A percentile compares a stretch with the other conserved stretches of the same genome.
Evolutionary conservation across 2,797 vertebrate genomes (phyloP).

Genomic region (Otus scops): DNA sequence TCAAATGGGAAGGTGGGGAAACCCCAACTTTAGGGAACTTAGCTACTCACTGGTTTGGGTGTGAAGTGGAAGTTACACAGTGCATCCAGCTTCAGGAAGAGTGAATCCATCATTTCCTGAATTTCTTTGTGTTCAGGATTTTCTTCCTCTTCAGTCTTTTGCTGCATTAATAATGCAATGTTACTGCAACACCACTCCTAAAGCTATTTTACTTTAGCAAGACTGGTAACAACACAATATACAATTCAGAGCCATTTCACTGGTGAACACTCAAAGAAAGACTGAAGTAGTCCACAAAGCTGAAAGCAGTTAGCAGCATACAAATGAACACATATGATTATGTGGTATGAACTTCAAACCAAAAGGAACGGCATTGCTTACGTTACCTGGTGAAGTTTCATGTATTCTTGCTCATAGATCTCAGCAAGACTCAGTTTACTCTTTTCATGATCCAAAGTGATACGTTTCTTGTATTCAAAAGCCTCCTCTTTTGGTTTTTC

Average conservation of each 20-base stretch:
- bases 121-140: conserved; percentile 93
- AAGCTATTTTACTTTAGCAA: not conserved
- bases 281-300: not conserved
- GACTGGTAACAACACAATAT: not conserved
- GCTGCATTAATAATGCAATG: conserved; percentile 65
- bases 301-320: not conserved
- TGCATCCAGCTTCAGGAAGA: conserved; percentile 93
- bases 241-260: not conserved
- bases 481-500: conserved; percentile 93
- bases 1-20: fast-evolving
- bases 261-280: not conserved
- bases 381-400: conserved; percentile 90
- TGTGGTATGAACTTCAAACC: not conserved
- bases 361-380: not conserved
- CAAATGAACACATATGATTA: not conserved
- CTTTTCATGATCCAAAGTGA: conserved; percentile 94
- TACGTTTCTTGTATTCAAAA: conserved; percentile 93
- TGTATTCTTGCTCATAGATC: conserved; percentile 94
- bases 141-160: conserved; percentile 88
- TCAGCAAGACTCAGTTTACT: conserved; percentile 95
- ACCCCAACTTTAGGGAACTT: not conserved
- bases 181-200: not conserved
- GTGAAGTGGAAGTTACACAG: conserved; percentile 98
- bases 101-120: conserved; percentile 90
- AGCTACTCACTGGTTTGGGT: conserved; percentile 89